Percentiles rank a stretch among this genome's conserved stretches.
phyloP scores from a whole-genome alignment of 23 tunicate species.

The Halocynthia aurantium region DNA sequence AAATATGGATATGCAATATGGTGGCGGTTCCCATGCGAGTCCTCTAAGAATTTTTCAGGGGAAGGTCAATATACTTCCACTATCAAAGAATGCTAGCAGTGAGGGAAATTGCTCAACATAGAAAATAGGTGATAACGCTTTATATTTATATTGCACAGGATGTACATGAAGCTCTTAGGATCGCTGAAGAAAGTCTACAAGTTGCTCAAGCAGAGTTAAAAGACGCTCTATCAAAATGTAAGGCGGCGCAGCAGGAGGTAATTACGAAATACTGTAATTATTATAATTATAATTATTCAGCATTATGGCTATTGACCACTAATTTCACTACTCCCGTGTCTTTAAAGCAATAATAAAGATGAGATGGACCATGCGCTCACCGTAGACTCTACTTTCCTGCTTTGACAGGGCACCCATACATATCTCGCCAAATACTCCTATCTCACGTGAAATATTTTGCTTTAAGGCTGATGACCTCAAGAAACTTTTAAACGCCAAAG shows the following conservation, averaged over 20 bases:
- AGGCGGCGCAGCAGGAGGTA: constrained; percentile 75
- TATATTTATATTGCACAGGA: constrained; percentile 25
- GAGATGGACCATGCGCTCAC: too few relatives aligned
- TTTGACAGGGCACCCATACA: too few relatives aligned
- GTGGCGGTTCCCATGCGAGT: not conserved
- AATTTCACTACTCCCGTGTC: too few relatives aligned
- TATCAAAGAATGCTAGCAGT: not conserved
- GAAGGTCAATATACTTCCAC: not conserved
- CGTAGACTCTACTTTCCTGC: too few relatives aligned
- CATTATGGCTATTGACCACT: too few relatives aligned
- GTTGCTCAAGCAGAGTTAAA: constrained; percentile 57
- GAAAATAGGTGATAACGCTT: too few relatives aligned
- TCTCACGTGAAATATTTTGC: too few relatives aligned
- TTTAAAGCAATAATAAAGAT: too few relatives aligned
- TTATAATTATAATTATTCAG: too few relatives aligned
- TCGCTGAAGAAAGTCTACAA: constrained; percentile 71
- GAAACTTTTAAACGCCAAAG: constrained; percentile 73
- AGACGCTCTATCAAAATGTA: constrained; percentile 38
- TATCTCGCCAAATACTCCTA: too few relatives aligned
- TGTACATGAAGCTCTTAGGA: constrained; percentile 76
- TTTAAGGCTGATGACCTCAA: constrained; percentile 69
- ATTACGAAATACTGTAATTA: too few relatives aligned
- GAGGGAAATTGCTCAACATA: not conserved
- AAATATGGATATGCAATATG: not conserved
- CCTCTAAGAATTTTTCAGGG: too few relatives aligned